Evolutionary conservation across 2,888 invertebrate species (phyloP), one percentile per base, ranked within the genome.

Genomic region (Eristalis arbustorum): DNA sequence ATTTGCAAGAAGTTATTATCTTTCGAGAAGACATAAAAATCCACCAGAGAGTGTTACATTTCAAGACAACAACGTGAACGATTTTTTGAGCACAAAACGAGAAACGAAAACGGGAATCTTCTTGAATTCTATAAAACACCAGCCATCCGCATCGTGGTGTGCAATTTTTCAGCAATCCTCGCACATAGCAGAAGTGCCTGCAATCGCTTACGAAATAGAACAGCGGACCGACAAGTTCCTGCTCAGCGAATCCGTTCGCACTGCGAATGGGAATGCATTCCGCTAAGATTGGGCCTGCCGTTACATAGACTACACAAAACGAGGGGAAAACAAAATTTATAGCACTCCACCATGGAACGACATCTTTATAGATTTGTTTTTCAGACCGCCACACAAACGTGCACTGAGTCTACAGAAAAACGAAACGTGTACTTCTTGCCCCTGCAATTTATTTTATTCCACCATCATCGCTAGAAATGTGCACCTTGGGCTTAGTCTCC

Each of bases 331-430:
- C 75, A 67, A 62, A 84, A 84, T 84, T 84, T 84, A 84, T 80
- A 63, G 75, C 75, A 57, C 62, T 34, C 67, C 57, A 56, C 84
- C 61, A 66, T 69, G 61, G 74, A 69, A 75, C 64, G 84, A 84
- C 84, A 80, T 84, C 71, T 84, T 84, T 84, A 84, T 84, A 80
- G 84, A 84, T 80, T 84, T 80, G 71, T 80, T 71, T 67, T 77
- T 22, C 13, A 57, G 28, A 11, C 18, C 23, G 14, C 6, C 59
- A 67, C 66, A 63, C 69, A 64, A 22, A 69, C 69, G 5, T 2
- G 11, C n/a, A n/a, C n/a, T n/a, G n/a, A n/a, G n/a, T n/a, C n/a
- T n/a, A 28, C 34, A 68, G 31, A 66, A 37, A 31, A 56, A 76
- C 42, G 8, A 74, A 64, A 31, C n/a, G 18, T 22, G 25, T 8